Conservation (phyloP, 2,797 vertebrate genomes). For the Choloepus didactylus region DNA sequence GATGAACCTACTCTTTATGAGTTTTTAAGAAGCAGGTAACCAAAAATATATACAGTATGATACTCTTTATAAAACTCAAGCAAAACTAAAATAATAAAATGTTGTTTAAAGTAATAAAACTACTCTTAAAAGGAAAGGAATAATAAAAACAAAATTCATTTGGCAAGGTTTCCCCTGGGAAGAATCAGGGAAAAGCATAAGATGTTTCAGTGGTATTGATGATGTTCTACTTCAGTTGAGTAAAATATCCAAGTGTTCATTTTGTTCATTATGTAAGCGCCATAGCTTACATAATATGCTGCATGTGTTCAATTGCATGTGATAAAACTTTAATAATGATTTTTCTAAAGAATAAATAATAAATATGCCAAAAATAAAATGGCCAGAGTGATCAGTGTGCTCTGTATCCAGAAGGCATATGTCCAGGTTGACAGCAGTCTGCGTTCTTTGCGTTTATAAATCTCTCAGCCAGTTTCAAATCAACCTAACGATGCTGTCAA, state of each 20-base stretch:
- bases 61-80: constrained; percentile 39
- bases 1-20: neutral
- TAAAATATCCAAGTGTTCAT: constrained; percentile 16
- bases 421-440: constrained; percentile 35
- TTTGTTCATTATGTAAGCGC: constrained; percentile 25
- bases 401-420: constrained; percentile 55
- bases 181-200: neutral
- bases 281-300: constrained; percentile 21
- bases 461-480: constrained; percentile 75
- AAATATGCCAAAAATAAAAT: constrained; percentile 70
- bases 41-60: neutral
- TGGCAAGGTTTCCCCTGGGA: neutral
- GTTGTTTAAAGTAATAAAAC: constrained; percentile 32
- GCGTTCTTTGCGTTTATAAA: neutral
- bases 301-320: constrained; percentile 51
- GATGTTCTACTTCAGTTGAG: neutral
- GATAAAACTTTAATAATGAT: constrained; percentile 61
- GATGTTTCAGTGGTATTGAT: neutral
- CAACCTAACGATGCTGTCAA: constrained; percentile 75
- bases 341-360: constrained; percentile 68
- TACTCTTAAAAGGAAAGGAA: constrained; percentile 37
- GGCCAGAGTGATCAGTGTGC: constrained; percentile 53
- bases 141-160: neutral
- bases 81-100: constrained; percentile 46
- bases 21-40: neutral